Conservation (phyloP, 2,888 invertebrate genomes). For the Pristionchus mayeri region DNA sequence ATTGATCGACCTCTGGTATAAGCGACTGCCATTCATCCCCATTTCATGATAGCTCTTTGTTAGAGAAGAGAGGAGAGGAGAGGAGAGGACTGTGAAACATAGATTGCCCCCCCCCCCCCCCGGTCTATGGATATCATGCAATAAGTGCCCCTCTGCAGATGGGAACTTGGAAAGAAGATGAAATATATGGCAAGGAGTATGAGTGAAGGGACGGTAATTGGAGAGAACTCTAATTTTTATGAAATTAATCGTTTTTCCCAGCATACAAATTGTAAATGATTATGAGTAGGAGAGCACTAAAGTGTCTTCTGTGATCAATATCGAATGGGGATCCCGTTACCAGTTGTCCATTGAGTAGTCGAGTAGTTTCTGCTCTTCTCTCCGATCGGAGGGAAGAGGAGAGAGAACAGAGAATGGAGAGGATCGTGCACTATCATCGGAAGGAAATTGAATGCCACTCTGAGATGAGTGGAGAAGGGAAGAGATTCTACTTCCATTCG, state of each 20-base stretch:
- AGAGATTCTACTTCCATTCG: neutral
- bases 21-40: conserved; percentile 27
- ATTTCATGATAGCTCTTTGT: conserved; percentile 9
- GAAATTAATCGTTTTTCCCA: too few relatives aligned
- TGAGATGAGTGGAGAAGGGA: conserved; percentile 29
- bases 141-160: conserved; percentile 11
- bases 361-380: neutral
- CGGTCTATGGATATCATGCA: neutral
- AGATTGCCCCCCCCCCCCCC: neutral
- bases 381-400: neutral
- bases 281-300: too few relatives aligned
- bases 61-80: neutral
- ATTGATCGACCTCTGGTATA: conserved; percentile 3
- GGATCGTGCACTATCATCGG: neutral
- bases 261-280: too few relatives aligned
- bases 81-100: conserved; percentile 26
- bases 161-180: too few relatives aligned
- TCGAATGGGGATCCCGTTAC: too few relatives aligned
- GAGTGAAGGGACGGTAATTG: too few relatives aligned
- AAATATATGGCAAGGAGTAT: too few relatives aligned
- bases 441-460: neutral
- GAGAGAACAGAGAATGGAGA: neutral
- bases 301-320: too few relatives aligned
- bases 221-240: too few relatives aligned
- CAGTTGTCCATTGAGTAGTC: too few relatives aligned